Evolutionary conservation across 2,113 vertebrate genomes (phyloP), one percentile per base, ranked within the genome.

Genomic region (Ranitomeya imitator): DNA sequence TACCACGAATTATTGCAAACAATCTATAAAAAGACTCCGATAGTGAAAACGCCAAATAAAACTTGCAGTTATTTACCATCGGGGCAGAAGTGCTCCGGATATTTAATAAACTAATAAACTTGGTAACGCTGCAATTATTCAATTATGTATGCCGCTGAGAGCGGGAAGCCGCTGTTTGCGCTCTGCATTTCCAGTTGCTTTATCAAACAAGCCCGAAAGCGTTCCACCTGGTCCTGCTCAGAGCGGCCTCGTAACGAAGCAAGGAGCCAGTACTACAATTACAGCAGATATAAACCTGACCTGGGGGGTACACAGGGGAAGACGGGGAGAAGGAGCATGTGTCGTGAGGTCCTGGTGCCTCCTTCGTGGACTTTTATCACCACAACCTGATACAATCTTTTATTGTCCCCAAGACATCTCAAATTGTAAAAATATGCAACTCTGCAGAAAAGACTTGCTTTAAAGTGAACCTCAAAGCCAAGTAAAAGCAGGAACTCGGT

Each of bases 61-160:
- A 69, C 65, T 69, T n/a, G n/a, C 12, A 7, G 13, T 69, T 69
- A 69, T 69, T 69, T 69, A 26, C 65, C 65, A 69, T 4, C 23
- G 65, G 23, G 23, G 65, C 65, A 69, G 65, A 69, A 69, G 65
- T 26, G 65, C 65, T n/a, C 65, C 0, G n/a, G 65, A 69, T 69
- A 69, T 69, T 69, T 26, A 69, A 69, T 69, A 69, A 69, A 69
- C 65, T 26, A 69, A 69, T 69, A 26, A 26, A 69, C 65, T 69
- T 69, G n/a, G n/a, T 26, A 26, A 26, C 65, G 65, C 65, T 69
- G 65, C 65, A 69, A 26, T 69, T 69, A 69, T 69, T 69, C n/a
- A 26, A 69, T 69, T 69, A 23, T 69, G 65, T 13, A 69, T 69
- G 65, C 65, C 26, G 65, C 65, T n/a, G 65, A 26, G 65, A 23